Base-by-base conservation (phyloP, 2,888 invertebrate genomes). In the Stegophylla sp. region DNA sequence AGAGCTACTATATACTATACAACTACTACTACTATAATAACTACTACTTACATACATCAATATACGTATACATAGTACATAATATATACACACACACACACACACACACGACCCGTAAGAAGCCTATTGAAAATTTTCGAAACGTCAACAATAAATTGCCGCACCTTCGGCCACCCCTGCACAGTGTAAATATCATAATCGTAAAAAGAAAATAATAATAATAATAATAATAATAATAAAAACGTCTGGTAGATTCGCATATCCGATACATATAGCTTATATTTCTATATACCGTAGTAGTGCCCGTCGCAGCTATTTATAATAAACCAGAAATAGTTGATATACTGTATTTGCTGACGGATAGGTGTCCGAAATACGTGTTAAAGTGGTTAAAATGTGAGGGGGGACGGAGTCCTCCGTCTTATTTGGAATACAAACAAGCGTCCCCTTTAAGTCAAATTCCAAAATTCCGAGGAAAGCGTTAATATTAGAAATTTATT, bases 131-230 rank as follows among this genome's bases (percentile, higher is more conserved):
- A 67, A 23, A 76, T 76, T 34, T 56, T 76, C 28, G 66, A 76
- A 66, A 66, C 75, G 67, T n/a, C 76, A 53, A 66, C 76, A 53
- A 66, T 76, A 76, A 76, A 76, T 76, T 76, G 56, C 66, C 75
- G n/a, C 66, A 51, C 26, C 23, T 34, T 9, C 20, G 28, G 48
- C 5, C n/a, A n/a, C n/a, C n/a, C 48, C 51, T 20, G 43, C 4
- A 7, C 53, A 66, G 53, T 64, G 75, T 75, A 75, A 75, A 75
- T 75, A 75, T 75, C 64, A 64, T 75, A 64, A 64, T 66, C 75
- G 34, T 75, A 64, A 76, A 76, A 73, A 72, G 26, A 34, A 34
- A 34, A 34, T 5, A 34, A 34, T 5, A 34, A 34, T 34, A 34
- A 34, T 34, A 34, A 34, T 17, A 23, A 20, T 56, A 43, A n/a